Conservation (phyloP, 1,140 invertebrate species). For the Centruroides sculpturatus region DNA sequence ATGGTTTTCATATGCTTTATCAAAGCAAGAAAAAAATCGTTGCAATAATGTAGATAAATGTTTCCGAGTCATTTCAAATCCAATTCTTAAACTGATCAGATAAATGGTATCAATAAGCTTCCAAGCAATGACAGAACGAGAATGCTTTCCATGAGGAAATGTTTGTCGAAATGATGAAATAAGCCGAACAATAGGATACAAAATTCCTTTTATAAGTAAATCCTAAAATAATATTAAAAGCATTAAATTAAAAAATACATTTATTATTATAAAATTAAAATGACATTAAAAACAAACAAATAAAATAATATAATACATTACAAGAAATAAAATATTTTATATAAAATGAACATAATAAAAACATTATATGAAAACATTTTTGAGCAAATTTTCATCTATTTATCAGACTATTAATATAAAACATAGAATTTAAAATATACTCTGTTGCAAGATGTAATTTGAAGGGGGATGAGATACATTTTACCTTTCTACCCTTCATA, state of each 20-base stretch:
- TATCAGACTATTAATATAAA: too few relatives aligned
- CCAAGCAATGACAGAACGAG: conserved; percentile 53
- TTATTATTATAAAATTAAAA: too few relatives aligned
- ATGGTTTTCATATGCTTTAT: conserved; percentile 47
- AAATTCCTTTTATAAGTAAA: conserved; percentile 53
- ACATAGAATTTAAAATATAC: too few relatives aligned
- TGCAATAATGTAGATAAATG: conserved; percentile 55
- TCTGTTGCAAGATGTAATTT: too few relatives aligned
- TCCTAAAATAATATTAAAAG: conserved; percentile 34
- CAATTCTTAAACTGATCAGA: conserved; percentile 59
- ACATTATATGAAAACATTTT: too few relatives aligned
- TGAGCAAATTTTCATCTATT: too few relatives aligned
- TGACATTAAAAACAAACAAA: too few relatives aligned
- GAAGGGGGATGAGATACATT: too few relatives aligned
- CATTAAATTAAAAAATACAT: background rate
- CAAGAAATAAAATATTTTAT: too few relatives aligned
- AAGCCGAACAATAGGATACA: conserved; percentile 47
- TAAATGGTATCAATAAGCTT: conserved; percentile 69
- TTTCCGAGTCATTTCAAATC: conserved; percentile 64
- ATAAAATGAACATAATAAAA: too few relatives aligned
- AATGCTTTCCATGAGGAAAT: conserved; percentile 60
- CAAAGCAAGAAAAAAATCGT: conserved; percentile 72
- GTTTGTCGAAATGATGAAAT: conserved; percentile 46
- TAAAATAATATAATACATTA: too few relatives aligned
- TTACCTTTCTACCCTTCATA: too few relatives aligned